Percentiles rank a stretch among this genome's conserved stretches.
Evolutionary conservation across 1,140 invertebrate species (phyloP).

Genomic region (Agrypnia vestita): DNA sequence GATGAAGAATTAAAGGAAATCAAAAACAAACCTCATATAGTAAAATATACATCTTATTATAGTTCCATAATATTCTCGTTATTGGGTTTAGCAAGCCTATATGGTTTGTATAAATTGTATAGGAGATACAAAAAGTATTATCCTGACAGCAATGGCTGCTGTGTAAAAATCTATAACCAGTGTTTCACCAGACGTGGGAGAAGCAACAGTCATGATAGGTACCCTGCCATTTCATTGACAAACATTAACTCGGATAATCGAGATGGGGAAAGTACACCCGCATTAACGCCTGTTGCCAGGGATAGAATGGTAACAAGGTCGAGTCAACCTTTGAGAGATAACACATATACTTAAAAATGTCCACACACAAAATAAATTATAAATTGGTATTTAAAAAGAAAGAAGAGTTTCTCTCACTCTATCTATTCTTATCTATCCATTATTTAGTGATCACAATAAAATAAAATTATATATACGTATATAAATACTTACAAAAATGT

Average conservation of each 20-base stretch:
- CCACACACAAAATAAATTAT: no score
- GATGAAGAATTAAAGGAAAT: constrained; percentile 20
- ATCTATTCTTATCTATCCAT: no score
- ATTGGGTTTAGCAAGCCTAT: not conserved
- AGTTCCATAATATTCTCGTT: not conserved
- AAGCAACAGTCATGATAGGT: not conserved
- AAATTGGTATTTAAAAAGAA: no score
- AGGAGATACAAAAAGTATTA: not conserved
- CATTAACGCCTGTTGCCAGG: not conserved
- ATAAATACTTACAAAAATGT: no score
- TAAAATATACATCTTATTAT: constrained; percentile 11
- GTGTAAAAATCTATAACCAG: not conserved
- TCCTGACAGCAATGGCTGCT: not conserved
- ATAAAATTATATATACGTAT: no score
- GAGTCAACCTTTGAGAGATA: no score
- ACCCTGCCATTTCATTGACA: constrained; percentile 1
- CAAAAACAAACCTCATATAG: constrained; percentile 28
- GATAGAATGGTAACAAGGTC: no score
- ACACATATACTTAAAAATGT: no score
- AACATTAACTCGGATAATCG: not conserved
- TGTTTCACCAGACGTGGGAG: not conserved
- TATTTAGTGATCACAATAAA: no score
- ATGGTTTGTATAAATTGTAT: not conserved
- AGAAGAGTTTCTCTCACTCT: no score
- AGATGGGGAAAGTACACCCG: not conserved